A percentile compares a stretch with the other conserved stretches of the same genome.
Conservation (phyloP, 2,113 vertebrate genomes). For the Sapajus apella region DNA sequence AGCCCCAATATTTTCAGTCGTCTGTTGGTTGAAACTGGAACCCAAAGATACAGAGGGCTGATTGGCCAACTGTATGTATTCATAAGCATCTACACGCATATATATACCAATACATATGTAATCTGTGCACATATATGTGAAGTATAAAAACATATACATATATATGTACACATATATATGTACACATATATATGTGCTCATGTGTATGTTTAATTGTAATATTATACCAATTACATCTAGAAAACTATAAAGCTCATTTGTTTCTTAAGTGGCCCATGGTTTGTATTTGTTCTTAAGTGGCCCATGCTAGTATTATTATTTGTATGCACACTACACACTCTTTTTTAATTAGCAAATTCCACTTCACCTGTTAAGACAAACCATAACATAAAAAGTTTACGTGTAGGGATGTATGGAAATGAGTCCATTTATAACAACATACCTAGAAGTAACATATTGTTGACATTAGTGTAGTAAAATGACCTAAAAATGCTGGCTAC, state of each 20-base stretch:
- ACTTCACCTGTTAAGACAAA: neutral
- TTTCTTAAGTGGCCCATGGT: neutral
- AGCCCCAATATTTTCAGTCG: neutral
- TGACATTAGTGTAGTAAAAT: neutral
- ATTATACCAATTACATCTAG: neutral
- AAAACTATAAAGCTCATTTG: neutral
- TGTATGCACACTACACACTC: neutral
- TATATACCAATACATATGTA: neutral
- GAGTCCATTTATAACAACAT: neutral
- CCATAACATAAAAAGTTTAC: neutral
- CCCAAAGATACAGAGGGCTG: neutral
- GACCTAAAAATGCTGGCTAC: conserved; percentile 11
- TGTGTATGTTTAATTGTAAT: neutral
- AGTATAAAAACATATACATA: neutral
- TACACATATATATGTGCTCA: neutral
- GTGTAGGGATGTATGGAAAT: conserved; percentile 9
- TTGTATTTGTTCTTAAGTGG: neutral
- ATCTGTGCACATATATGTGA: neutral
- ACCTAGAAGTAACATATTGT: neutral
- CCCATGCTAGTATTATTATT: neutral
- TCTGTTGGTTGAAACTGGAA: neutral
- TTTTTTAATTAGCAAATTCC: conserved; percentile 9
- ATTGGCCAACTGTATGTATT: neutral
- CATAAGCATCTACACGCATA: neutral
- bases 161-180: neutral